Evolutionary conservation across 1,140 invertebrate species (phyloP).

Genomic region (Drosophila setifemur): DNA sequence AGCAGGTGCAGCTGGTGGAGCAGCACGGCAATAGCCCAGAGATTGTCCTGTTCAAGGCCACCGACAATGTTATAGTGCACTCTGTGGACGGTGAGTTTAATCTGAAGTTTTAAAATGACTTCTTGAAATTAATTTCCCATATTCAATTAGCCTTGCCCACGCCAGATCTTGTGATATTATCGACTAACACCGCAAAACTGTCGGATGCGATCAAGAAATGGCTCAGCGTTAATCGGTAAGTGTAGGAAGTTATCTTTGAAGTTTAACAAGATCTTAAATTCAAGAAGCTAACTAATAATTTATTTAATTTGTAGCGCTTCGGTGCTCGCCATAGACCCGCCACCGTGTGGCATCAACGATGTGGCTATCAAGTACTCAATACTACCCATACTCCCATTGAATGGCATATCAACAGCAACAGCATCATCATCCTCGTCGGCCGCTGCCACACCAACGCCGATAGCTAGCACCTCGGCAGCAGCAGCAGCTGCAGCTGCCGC

Average conservation of each 20-base stretch:
- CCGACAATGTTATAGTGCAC: constrained; percentile 69
- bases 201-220: constrained; percentile 84
- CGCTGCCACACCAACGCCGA: constrained; percentile 36
- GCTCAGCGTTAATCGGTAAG: constrained; percentile 85
- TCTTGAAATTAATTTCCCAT: no score
- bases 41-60: constrained; percentile 79
- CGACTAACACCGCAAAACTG: constrained; percentile 70
- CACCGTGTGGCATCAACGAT: constrained; percentile 86
- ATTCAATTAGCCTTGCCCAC: constrained; percentile 59
- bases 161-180: constrained; percentile 81
- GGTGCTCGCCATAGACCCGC: constrained; percentile 91
- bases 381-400: constrained; percentile 88
- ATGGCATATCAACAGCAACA: constrained; percentile 81
- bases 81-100: constrained; percentile 64
- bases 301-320: constrained; percentile 85
- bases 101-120: neutral
- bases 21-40: constrained; percentile 82
- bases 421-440: constrained; percentile 36
- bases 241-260: neutral
- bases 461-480: constrained; percentile 49
- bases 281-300: neutral
- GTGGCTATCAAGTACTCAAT: constrained; percentile 90
- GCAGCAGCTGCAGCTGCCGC: constrained; percentile 11
- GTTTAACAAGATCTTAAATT: no score
- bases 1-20: constrained; percentile 82